Evolutionary conservation across 2,888 invertebrate species (phyloP).

Genomic region (Creontiades dilutus): DNA sequence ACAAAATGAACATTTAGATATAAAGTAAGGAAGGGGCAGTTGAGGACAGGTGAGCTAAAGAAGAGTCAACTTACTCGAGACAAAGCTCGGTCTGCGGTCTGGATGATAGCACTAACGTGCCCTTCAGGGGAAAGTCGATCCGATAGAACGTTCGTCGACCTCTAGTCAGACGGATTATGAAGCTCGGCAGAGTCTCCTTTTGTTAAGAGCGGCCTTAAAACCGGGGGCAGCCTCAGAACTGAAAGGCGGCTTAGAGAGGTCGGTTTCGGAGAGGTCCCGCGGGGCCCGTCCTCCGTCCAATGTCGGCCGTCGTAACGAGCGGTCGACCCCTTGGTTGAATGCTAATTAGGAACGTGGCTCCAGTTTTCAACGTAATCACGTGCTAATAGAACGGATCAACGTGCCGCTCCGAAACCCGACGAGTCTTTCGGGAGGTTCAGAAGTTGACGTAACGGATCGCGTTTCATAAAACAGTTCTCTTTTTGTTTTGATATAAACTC

Average conservation of each 20-base stretch:
- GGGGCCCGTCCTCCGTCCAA: not conserved
- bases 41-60: too few species aligned
- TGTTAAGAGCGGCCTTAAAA: not conserved
- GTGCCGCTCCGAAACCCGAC: not conserved
- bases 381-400: not conserved
- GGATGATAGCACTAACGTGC: not conserved
- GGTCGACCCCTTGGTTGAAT: slow-evolving; percentile 7
- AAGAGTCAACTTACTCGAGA: too few species aligned
- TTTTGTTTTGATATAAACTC: too few species aligned
- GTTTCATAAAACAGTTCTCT: too few species aligned
- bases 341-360: not conserved
- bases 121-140: slow-evolving; percentile 6
- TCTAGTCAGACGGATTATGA: slow-evolving; percentile 3
- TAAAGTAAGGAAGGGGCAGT: too few species aligned
- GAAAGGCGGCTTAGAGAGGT: too few species aligned
- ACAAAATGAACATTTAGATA: too few species aligned
- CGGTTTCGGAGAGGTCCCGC: too few species aligned
- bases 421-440: not conserved
- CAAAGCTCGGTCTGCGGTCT: not conserved
- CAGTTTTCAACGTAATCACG: slow-evolving; percentile 6
- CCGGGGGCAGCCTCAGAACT: not conserved
- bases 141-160: not conserved
- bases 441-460: too few species aligned
- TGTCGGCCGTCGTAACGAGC: not conserved
- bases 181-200: not conserved